Conservation (phyloP, 2,797 vertebrate species). For the Aselliscus stoliczkanus region DNA sequence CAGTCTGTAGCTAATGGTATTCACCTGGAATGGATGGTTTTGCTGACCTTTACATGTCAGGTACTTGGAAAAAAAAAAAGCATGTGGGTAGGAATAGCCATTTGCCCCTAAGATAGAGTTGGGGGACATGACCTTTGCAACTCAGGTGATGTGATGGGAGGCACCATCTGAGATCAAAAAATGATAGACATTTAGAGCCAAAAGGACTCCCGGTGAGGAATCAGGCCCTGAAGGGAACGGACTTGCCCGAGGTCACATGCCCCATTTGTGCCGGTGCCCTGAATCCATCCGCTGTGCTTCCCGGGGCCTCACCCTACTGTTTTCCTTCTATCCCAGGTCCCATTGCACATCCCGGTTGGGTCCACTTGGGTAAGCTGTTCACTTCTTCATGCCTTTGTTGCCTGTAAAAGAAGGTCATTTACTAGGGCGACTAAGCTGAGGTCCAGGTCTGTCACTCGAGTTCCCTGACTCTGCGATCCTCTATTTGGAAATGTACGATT, state of each 20-base stretch:
- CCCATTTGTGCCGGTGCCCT: background rate
- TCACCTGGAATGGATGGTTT: background rate
- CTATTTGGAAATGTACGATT: background rate
- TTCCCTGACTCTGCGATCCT: background rate
- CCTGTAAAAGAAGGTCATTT: background rate
- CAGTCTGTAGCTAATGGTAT: background rate
- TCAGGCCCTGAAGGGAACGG: background rate
- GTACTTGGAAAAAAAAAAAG: background rate
- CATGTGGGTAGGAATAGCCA: background rate
- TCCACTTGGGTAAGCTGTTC: background rate
- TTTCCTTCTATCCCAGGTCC: background rate
- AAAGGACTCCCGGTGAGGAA: background rate
- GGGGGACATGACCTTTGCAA: background rate
- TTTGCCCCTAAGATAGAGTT: background rate
- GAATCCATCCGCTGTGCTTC: background rate
- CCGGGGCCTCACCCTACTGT: too few species aligned
- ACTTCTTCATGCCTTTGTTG: background rate
- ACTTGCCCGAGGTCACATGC: rapidly evolving
- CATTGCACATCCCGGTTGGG: rapidly evolving
- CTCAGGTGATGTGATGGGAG: background rate
- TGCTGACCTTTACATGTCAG: background rate
- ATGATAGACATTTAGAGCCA: background rate
- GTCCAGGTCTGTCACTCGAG: background rate
- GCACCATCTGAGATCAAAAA: background rate
- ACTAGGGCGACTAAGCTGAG: background rate